Percentiles rank a stretch among this genome's conserved stretches.
These are phyloP conservation scores for Drosophila nigricruria DNA, from an alignment of 2,888 invertebrate genomes.

Conservation along the genomic window DNA sequence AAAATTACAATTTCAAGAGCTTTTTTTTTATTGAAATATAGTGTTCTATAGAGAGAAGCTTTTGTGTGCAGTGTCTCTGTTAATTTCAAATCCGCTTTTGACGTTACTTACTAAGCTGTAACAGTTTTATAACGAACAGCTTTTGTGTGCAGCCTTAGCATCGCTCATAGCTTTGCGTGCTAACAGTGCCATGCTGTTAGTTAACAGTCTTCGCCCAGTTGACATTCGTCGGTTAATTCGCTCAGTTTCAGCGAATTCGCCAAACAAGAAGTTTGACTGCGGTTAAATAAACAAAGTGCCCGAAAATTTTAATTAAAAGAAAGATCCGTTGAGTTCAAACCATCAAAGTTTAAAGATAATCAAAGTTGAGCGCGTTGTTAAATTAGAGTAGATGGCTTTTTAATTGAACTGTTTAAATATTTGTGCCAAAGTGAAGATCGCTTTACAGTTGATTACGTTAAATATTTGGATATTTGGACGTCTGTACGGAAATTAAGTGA, in stretches of 20 bases:
- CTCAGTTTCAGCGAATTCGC: constrained; percentile 26
- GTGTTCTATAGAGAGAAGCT: neutral
- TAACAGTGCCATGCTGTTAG: constrained; percentile 10
- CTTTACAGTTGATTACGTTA: constrained; percentile 5
- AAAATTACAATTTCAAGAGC: neutral
- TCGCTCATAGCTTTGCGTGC: neutral
- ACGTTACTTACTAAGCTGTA: neutral
- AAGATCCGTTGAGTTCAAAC: constrained; percentile 43
- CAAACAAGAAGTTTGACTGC: constrained; percentile 41
- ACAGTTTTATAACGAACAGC: neutral
- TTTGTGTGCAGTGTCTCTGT: neutral
- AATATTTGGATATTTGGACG: constrained; percentile 15
- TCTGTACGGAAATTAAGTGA: constrained; percentile 14
- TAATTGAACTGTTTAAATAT: constrained; percentile 22
- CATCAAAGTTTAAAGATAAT: constrained; percentile 21
- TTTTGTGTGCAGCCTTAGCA: neutral
- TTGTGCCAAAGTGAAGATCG: constrained; percentile 10
- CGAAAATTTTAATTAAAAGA: constrained; percentile 31
- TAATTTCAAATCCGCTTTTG: neutral
- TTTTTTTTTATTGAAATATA: no score
- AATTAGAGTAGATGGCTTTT: constrained; percentile 3
- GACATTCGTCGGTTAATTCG: constrained; percentile 21
- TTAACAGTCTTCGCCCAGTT: constrained; percentile 30
- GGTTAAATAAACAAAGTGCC: constrained; percentile 34
- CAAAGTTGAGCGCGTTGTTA: constrained; percentile 16